These are phyloP conservation scores for Telmatherina bonti DNA, from an alignment of 2,797 vertebrate genomes.

Conservation along the genomic window DNA sequence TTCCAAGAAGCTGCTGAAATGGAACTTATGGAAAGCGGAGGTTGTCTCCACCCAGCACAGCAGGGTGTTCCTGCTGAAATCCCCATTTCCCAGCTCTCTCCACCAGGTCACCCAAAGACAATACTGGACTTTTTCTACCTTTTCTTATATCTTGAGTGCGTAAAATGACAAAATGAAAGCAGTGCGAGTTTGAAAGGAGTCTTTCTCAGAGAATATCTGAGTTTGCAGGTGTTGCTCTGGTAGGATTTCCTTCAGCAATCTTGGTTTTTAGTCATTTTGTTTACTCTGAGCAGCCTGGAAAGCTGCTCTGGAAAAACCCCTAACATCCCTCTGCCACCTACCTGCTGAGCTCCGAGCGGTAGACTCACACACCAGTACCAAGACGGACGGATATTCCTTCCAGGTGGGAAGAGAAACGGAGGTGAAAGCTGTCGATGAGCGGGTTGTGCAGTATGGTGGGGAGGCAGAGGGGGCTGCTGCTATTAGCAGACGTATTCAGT, in stretches of 20 bases:
- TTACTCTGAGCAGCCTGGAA: slow-evolving; percentile 10
- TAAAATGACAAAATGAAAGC: neutral
- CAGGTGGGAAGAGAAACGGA: neutral
- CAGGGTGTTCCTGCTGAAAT: neutral
- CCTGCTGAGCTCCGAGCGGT: slow-evolving; percentile 13
- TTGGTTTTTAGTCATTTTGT: slow-evolving; percentile 1
- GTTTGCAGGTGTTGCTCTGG: neutral
- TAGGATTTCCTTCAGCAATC: neutral
- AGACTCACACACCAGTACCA: slow-evolving; percentile 8
- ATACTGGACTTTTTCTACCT: neutral
- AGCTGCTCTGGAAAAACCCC: neutral
- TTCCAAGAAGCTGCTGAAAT: neutral
- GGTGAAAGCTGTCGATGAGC: neutral
- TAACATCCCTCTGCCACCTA: neutral
- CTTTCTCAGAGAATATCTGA: neutral
- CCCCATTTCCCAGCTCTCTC: neutral
- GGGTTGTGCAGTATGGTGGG: too few species aligned
- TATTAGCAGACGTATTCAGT: neutral
- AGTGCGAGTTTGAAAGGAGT: neutral
- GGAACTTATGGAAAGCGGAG: neutral
- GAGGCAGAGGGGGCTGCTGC: too few species aligned
- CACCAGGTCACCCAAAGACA: neutral
- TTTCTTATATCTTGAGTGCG: neutral
- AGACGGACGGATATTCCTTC: neutral
- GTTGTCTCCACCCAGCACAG: neutral